Evolutionary conservation across 2,888 invertebrate genomes (phyloP).

Genomic region (Periphyllus acericola): DNA sequence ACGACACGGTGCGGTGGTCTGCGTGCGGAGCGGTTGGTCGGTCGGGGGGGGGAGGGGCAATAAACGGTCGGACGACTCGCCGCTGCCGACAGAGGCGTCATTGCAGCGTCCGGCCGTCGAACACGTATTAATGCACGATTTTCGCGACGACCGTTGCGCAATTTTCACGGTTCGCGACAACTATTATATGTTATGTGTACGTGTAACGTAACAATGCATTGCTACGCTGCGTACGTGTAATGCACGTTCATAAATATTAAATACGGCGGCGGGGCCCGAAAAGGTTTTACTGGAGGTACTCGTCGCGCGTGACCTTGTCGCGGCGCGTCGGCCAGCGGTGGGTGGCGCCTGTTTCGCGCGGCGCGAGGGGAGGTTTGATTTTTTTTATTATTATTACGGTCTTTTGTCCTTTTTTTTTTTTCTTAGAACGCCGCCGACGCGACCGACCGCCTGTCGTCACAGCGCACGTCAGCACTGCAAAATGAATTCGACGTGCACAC

Average conservation of each 20-base stretch:
- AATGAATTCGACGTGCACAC: not conserved
- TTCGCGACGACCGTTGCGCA: no score
- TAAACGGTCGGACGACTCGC: no score
- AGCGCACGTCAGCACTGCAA: not conserved
- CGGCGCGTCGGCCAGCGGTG: not conserved
- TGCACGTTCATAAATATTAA: slow-evolving; percentile 16
- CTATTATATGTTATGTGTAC: not conserved
- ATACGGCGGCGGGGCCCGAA: not conserved
- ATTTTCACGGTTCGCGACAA: not conserved
- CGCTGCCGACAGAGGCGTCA: no score
- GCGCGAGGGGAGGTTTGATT: slow-evolving; percentile 9
- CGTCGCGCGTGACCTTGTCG: slow-evolving; percentile 38
- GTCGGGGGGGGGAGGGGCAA: no score
- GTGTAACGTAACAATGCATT: not conserved
- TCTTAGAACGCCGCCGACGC: not conserved
- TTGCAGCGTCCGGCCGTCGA: no score
- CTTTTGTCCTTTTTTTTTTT: not conserved
- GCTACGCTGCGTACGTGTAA: not conserved
- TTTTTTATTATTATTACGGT: not conserved
- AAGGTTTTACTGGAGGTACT: slow-evolving; percentile 21
- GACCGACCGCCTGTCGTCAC: not conserved
- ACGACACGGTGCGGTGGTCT: no score
- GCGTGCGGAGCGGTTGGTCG: no score
- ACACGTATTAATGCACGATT: no score
- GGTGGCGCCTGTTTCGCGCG: not conserved